Conservation (phyloP, 2,113 vertebrate genomes). For the Amphiprion ocellaris region DNA sequence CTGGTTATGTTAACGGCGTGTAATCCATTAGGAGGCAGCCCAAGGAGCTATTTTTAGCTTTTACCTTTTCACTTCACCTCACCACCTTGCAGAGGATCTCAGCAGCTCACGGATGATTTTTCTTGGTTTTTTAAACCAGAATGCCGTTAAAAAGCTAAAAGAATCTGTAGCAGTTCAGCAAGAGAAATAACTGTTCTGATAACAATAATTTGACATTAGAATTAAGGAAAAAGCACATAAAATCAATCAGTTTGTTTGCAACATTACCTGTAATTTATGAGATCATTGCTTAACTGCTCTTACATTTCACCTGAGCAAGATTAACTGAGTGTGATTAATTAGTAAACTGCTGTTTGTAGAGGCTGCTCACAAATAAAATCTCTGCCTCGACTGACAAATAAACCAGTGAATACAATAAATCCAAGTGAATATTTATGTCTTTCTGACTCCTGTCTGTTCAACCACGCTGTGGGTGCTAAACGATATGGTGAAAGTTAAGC, state of each 20-base stretch:
- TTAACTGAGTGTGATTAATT: neutral
- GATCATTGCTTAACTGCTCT: neutral
- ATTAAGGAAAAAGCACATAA: too few relatives aligned
- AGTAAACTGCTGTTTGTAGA: neutral
- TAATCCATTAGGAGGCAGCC: neutral
- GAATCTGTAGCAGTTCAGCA: too few relatives aligned
- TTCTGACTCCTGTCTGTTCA: slow-evolving; percentile 20
- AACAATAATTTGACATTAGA: too few relatives aligned
- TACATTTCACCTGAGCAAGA: slow-evolving; percentile 7
- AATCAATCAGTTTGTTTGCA: too few relatives aligned
- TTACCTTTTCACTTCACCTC: neutral
- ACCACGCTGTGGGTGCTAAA: neutral
- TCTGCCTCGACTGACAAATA: neutral
- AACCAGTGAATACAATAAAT: neutral
- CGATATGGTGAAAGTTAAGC: slow-evolving; percentile 6
- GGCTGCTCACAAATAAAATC: neutral
- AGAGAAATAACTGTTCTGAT: too few relatives aligned
- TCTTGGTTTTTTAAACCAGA: too few relatives aligned
- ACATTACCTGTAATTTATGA: neutral
- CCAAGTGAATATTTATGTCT: slow-evolving; percentile 22
- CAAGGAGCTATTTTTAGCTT: slow-evolving; percentile 17
- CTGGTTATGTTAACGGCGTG: neutral
- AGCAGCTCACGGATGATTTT: neutral
- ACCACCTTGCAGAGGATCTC: neutral
- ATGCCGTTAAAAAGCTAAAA: too few relatives aligned